These are phyloP conservation scores for Spheniscus mendiculus DNA, from an alignment of 2,113 vertebrate species.

Conservation along the genomic window DNA sequence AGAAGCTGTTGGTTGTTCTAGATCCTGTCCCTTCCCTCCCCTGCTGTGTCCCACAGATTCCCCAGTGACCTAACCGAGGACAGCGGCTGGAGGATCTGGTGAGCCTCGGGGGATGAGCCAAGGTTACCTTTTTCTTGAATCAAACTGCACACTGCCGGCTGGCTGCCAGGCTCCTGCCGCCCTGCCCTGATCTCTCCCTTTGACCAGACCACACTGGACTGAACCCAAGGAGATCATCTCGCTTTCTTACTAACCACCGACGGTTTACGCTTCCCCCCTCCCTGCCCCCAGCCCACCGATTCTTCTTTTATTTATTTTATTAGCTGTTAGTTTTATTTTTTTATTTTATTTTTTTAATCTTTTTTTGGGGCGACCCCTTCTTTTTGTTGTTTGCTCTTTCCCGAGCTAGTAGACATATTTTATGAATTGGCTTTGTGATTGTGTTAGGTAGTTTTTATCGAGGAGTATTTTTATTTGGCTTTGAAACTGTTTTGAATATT, in stretches of 20 bases:
- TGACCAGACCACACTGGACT: conserved; percentile 77
- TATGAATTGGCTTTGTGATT: conserved; percentile 76
- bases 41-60: conserved; percentile 52
- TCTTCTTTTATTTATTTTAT: conserved; percentile 81
- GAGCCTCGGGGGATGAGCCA: conserved; percentile 74
- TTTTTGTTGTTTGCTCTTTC: conserved; percentile 71
- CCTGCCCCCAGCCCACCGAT: conserved; percentile 18
- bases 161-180: conserved; percentile 69
- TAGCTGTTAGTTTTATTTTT: conserved; percentile 75
- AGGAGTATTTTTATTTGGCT: conserved; percentile 76
- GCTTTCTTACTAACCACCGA: conserved; percentile 81
- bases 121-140: conserved; percentile 63
- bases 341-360: conserved; percentile 73
- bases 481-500: conserved; percentile 72
- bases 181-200: conserved; percentile 72
- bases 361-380: conserved; percentile 47
- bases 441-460: conserved; percentile 73
- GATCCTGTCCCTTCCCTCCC: neutral
- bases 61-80: conserved; percentile 75
- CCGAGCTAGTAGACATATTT: conserved; percentile 70
- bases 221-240: conserved; percentile 74
- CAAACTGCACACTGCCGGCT: conserved; percentile 76
- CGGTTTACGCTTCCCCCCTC: conserved; percentile 66
- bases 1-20: neutral
- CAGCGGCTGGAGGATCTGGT: conserved; percentile 73